Conservation (phyloP, 2,888 invertebrate species). For the Globia sparganii region DNA sequence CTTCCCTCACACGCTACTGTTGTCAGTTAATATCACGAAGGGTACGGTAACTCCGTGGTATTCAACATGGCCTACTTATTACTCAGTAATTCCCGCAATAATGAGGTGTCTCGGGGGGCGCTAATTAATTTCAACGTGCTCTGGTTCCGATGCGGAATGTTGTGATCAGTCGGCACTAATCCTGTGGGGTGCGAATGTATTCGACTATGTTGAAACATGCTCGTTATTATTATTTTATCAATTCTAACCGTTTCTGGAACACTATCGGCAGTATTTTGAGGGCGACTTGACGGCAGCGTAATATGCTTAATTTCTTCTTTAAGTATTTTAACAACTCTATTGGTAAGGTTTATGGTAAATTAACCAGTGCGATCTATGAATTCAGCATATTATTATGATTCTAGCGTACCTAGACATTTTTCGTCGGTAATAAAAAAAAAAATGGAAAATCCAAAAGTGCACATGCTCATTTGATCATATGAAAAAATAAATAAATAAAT, state of each 20-base stretch:
- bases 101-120: constrained; percentile 69
- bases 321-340: not conserved
- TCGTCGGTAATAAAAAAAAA: no score
- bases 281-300: not conserved
- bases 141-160: constrained; percentile 69
- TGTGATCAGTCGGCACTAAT: constrained; percentile 65
- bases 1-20: not conserved
- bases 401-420: no score
- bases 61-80: constrained; percentile 26
- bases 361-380: no score
- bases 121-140: constrained; percentile 76
- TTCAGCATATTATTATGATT: no score
- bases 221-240: constrained; percentile 29
- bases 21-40: constrained; percentile 20
- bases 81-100: constrained; percentile 71
- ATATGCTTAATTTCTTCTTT: not conserved
- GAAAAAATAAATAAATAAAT: no score
- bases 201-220: constrained; percentile 33
- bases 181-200: constrained; percentile 30
- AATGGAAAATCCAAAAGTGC: no score
- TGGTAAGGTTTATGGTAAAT: not conserved
- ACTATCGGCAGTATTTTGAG: not conserved
- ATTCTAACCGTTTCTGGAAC: not conserved
- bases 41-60: not conserved
- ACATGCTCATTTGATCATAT: no score